Percentiles rank a stretch among this genome's conserved stretches.
Conservation (phyloP, 1,140 invertebrate genomes). For the Achroia grisella region DNA sequence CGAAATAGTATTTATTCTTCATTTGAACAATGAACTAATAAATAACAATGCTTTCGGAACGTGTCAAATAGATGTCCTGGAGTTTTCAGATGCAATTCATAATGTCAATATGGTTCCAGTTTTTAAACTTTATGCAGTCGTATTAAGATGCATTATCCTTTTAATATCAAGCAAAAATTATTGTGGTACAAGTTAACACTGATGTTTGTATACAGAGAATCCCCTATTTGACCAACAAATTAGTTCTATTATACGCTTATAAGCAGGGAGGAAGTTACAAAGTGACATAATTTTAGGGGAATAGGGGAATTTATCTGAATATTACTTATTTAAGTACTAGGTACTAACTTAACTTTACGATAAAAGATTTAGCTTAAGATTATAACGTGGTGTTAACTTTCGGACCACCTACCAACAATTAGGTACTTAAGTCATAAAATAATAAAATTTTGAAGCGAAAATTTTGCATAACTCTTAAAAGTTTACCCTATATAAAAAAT, state of each 20-base stretch:
- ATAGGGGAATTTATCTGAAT: background rate
- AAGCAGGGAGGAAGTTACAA: slow-evolving; percentile 37
- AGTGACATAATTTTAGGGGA: background rate
- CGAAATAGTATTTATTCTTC: slow-evolving; percentile 29
- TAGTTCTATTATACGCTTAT: slow-evolving; percentile 66
- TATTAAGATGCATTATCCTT: too few species aligned
- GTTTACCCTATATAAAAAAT: slow-evolving; percentile 11
- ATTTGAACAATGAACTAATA: slow-evolving; percentile 19
- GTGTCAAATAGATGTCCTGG: slow-evolving; percentile 51
- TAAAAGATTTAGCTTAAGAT: too few species aligned
- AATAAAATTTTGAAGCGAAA: slow-evolving; percentile 10
- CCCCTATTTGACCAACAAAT: slow-evolving; percentile 69
- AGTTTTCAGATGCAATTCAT: slow-evolving; percentile 23
- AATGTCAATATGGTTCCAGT: too few species aligned
- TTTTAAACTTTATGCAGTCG: too few species aligned
- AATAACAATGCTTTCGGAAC: slow-evolving; percentile 50
- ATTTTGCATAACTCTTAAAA: slow-evolving; percentile 23
- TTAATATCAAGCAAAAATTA: too few species aligned
- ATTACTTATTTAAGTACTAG: too few species aligned
- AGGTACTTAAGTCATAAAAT: slow-evolving; percentile 2
- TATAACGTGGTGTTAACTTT: too few species aligned
- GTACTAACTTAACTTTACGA: too few species aligned
- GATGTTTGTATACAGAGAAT: slow-evolving; percentile 50
- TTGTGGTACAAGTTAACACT: slow-evolving; percentile 12
- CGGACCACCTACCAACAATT: background rate